Base-by-base conservation (phyloP, 2,113 vertebrate species). In the Chaetodon auriga region DNA sequence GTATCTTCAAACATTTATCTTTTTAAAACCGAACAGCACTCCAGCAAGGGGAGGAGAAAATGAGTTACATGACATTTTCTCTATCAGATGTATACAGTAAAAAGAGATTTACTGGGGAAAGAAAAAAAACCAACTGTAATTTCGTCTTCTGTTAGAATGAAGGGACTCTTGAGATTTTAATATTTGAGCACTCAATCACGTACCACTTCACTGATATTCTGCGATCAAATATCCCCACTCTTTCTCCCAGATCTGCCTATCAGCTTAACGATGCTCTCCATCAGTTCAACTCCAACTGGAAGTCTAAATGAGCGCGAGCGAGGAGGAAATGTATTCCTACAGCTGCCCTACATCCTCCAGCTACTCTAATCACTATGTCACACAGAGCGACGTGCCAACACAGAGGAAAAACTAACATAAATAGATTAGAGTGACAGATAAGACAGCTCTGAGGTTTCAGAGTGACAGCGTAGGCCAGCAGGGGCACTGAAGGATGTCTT, bases 291-390 rank as follows among this genome's bases (percentile, higher is more conserved):
- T 90, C 85, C 68, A 75, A 88, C 87, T 84, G 78, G 83, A 77
- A 51, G 81, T 77, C 79, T 83, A 90, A 91, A 91, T 86, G 78
- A 90, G 83, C 61, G 70, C 6, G 73, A 66, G 88, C 86, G 86
- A 55, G 69, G 68, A 89, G 77, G 78, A 88, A 89, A 91, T 91
- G 77, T 91, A 92, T 91, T 94, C 90, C 82, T 76, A 85, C 57
- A 66, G 84, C 84, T 94, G 91, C 78, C 88, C 92, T 92, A 92
- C 87, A 91, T 94, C 89, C 92, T 92, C 81, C 78, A 92, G 89
- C 90, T 83, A 86, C 82, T 85, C 84, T 91, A 89, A 90, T 90
- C 92, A 86, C 85, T 49, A 58, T 83, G 90, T 84, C 90, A 90
- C 87, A 85, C 84, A 91, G 80, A 82, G 82, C 61, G 80, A 86